Evolutionary conservation across 2,113 vertebrate genomes (phyloP).

Genomic region (Cephalopterus ornatus): DNA sequence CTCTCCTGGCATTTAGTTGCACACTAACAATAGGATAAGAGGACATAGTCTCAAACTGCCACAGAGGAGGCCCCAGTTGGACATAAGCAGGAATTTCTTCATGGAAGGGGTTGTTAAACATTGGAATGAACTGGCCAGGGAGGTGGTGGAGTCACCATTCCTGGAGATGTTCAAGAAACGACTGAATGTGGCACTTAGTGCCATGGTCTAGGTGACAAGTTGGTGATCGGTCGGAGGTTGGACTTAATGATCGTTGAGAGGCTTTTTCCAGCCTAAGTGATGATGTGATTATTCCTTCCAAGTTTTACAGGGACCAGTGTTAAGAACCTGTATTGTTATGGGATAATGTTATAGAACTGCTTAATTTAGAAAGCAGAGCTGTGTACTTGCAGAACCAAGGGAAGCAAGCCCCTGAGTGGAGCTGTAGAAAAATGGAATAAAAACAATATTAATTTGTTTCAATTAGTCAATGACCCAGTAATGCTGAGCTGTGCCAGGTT

Average conservation of each 20-base stretch:
- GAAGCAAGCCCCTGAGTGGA: background rate
- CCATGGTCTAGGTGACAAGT: background rate
- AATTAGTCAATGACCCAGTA: background rate
- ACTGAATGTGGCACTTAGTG: no score
- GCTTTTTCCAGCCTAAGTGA: background rate
- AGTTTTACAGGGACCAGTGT: background rate
- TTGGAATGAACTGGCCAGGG: background rate
- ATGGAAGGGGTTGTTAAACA: background rate
- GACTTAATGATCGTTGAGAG: background rate
- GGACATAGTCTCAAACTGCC: background rate
- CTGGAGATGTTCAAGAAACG: background rate
- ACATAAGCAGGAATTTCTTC: background rate
- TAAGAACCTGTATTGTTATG: background rate
- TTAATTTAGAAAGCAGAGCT: background rate
- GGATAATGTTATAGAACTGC: background rate
- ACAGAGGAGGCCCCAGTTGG: background rate
- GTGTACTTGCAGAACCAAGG: background rate
- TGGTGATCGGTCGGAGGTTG: background rate
- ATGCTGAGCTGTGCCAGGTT: background rate
- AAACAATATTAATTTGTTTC: background rate
- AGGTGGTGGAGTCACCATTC: background rate
- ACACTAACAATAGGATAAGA: rapidly evolving
- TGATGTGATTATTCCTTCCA: background rate
- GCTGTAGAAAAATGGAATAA: background rate
- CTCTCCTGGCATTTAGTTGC: background rate